Evolutionary conservation across 2,797 vertebrate genomes (phyloP).

Genomic region (Meriones psammophilus): DNA sequence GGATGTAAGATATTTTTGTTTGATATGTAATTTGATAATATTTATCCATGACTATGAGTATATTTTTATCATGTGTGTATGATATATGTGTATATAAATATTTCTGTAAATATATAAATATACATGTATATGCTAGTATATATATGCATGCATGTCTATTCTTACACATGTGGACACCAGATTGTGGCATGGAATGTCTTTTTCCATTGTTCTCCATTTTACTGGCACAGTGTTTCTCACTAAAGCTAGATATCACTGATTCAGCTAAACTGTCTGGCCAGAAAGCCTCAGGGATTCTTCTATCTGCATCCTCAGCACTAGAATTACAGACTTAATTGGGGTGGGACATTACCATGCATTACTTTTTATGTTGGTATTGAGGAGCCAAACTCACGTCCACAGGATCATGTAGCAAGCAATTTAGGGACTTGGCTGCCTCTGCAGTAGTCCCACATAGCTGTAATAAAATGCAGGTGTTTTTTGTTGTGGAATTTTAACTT

Average conservation of each 20-base stretch:
- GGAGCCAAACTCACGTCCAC: neutral
- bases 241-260: neutral
- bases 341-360: neutral
- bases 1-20: neutral
- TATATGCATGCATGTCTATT: neutral
- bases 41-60: neutral
- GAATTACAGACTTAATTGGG: neutral
- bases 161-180: neutral
- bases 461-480: constrained; percentile 10
- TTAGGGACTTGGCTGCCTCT: neutral
- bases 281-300: neutral
- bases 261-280: neutral
- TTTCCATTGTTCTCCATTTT: neutral
- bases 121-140: neutral
- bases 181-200: neutral
- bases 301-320: neutral
- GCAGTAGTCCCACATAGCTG: constrained; percentile 54
- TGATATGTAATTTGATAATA: neutral
- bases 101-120: neutral
- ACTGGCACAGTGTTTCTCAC: neutral
- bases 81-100: neutral
- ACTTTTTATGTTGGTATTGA: neutral
- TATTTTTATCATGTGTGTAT: neutral
- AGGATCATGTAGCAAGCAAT: neutral
- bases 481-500: constrained; percentile 58